These are phyloP conservation scores for Clavelina lepadiformis DNA, from an alignment of 23 tunicate genomes.

Conservation along the genomic window DNA sequence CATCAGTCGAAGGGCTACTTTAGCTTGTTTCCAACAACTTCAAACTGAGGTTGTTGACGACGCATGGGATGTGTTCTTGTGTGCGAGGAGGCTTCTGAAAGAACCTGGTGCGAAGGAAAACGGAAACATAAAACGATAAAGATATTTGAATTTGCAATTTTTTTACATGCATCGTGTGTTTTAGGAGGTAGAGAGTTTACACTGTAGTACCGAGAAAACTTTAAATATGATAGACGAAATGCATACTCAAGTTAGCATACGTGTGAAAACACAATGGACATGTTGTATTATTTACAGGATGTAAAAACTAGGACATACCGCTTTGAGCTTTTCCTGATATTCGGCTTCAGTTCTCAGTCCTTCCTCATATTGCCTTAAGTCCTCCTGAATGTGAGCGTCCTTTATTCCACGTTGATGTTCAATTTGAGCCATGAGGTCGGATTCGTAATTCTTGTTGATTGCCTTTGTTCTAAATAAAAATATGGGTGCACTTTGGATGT, in stretches of 20 bases:
- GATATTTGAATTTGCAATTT: neutral
- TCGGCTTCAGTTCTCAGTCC: constrained; percentile 58
- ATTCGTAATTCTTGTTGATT: constrained; percentile 65
- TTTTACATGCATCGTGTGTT: neutral
- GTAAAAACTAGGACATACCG: constrained; percentile 16
- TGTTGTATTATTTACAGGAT: neutral
- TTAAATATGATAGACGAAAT: too few species aligned
- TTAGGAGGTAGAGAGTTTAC: neutral
- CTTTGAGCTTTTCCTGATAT: constrained; percentile 58
- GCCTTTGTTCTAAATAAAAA: constrained; percentile 47
- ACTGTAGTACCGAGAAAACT: too few species aligned
- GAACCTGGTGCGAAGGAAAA: constrained; percentile 53
- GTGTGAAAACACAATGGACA: neutral
- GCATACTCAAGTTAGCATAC: too few species aligned
- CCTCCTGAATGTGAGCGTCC: constrained; percentile 35
- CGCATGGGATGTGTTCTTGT: constrained; percentile 58
- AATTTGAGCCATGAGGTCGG: constrained; percentile 68
- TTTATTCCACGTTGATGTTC: constrained; percentile 39
- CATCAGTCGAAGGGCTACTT: constrained; percentile 10
- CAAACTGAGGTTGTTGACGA: constrained; percentile 35
- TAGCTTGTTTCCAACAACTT: constrained; percentile 36
- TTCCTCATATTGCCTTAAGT: constrained; percentile 40
- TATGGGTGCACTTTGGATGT: neutral
- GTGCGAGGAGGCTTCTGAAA: constrained; percentile 44
- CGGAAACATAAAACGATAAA: neutral